Conservation (phyloP, 2,888 invertebrate genomes). For the Mechanitis messenoides region DNA sequence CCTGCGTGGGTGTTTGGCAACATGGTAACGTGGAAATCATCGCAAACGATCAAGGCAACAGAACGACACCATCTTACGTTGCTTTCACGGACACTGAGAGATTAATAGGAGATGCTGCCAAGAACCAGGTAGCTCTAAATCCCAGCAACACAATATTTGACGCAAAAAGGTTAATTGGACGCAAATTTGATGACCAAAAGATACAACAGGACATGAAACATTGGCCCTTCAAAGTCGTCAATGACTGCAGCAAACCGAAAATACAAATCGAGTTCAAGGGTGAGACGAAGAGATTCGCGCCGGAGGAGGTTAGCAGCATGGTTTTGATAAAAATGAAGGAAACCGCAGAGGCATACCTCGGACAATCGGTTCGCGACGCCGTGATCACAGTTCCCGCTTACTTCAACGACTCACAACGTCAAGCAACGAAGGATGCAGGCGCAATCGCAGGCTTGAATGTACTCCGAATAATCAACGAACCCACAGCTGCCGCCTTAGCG, state of each 20-base stretch:
- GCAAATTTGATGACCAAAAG: conserved; percentile 50
- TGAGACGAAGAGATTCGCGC: conserved; percentile 44
- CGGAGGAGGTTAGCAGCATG: conserved; percentile 60
- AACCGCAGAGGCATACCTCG: conserved; percentile 14
- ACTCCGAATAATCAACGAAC: conserved; percentile 54
- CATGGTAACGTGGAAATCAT: conserved; percentile 53
- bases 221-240: conserved; percentile 49
- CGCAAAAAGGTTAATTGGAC: conserved; percentile 55
- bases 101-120: too few species aligned
- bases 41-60: conserved; percentile 51
- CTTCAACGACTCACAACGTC: conserved; percentile 55
- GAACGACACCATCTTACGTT: conserved; percentile 55
- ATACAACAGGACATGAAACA: conserved; percentile 54
- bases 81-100: conserved; percentile 27
- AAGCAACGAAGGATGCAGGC: conserved; percentile 52
- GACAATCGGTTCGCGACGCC: conserved; percentile 59
- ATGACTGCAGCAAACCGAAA: conserved; percentile 57
- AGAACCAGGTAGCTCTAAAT: conserved; percentile 34
- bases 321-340: conserved; percentile 25
- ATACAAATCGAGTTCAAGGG: conserved; percentile 48
- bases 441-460: conserved; percentile 54
- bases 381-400: conserved; percentile 63
- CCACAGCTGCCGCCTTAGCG: conserved; percentile 57
- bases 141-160: conserved; percentile 56
- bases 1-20: conserved; percentile 58